Conservation (phyloP, 1,140 invertebrate species). For the Eumaeus atala region DNA sequence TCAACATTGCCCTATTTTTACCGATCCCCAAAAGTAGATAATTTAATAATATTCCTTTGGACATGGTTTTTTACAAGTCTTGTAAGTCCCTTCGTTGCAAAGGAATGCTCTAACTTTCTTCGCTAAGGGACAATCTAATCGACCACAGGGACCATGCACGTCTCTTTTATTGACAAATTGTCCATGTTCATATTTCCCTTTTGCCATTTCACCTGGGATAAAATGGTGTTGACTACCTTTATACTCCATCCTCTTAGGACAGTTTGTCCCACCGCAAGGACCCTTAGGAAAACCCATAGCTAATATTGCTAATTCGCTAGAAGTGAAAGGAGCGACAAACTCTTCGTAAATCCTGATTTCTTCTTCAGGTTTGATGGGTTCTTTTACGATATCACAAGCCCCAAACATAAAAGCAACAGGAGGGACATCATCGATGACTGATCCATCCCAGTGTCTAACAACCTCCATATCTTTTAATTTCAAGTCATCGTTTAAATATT, state of each 20-base stretch:
- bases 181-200: slow-evolving; percentile 59
- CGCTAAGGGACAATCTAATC: slow-evolving; percentile 61
- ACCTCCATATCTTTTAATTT: slow-evolving; percentile 63
- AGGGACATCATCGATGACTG: slow-evolving; percentile 52
- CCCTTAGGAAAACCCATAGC: slow-evolving; percentile 68
- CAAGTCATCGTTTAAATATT: slow-evolving; percentile 59
- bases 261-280: slow-evolving; percentile 64
- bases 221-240: slow-evolving; percentile 61
- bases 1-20: no score
- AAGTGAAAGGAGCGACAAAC: slow-evolving; percentile 54
- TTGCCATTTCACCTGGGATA: slow-evolving; percentile 50
- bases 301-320: slow-evolving; percentile 54
- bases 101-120: slow-evolving; percentile 56
- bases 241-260: slow-evolving; percentile 62
- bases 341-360: slow-evolving; percentile 51
- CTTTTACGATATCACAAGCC: slow-evolving; percentile 55
- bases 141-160: slow-evolving; percentile 61
- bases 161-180: slow-evolving; percentile 62
- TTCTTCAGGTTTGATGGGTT: slow-evolving; percentile 47
- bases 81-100: slow-evolving; percentile 54
- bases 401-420: slow-evolving; percentile 59
- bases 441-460: slow-evolving; percentile 62
- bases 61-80: slow-evolving; percentile 60
- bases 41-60: slow-evolving; percentile 50
- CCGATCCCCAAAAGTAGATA: no score